phyloP scores from a whole-genome alignment of 2,113 vertebrate species.

The Eulemur macaco region DNA sequence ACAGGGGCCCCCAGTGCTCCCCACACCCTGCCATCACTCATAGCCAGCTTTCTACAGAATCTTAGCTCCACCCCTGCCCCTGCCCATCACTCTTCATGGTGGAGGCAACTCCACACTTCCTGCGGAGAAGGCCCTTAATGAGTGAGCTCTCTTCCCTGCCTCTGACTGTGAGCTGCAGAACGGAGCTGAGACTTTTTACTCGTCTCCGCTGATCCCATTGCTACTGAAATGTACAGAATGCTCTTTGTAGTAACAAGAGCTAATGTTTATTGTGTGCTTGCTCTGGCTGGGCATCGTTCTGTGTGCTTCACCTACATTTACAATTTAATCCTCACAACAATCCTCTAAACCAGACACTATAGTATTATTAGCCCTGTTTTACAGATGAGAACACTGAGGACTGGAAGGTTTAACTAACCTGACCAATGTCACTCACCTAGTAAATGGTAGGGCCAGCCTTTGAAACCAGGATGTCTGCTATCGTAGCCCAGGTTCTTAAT shows the following conservation, averaged over 20 bases:
- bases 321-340: background rate
- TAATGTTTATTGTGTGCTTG: background rate
- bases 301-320: background rate
- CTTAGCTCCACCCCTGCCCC: too few species aligned
- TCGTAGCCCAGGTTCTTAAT: background rate
- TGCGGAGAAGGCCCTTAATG: background rate
- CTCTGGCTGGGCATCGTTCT: background rate
- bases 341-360: background rate
- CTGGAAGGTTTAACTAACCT: background rate
- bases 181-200: background rate
- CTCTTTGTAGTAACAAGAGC: background rate
- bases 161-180: background rate
- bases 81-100: background rate
- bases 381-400: background rate
- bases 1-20: background rate
- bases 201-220: background rate
- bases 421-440: background rate
- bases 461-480: background rate
- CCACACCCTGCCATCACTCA: background rate
- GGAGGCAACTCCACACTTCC: background rate
- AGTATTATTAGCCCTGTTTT: background rate
- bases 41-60: background rate
- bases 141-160: background rate
- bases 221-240: background rate
- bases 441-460: background rate